These are phyloP conservation scores for Harpagifer antarcticus DNA, from an alignment of 2,797 vertebrate genomes.

Conservation along the genomic window DNA sequence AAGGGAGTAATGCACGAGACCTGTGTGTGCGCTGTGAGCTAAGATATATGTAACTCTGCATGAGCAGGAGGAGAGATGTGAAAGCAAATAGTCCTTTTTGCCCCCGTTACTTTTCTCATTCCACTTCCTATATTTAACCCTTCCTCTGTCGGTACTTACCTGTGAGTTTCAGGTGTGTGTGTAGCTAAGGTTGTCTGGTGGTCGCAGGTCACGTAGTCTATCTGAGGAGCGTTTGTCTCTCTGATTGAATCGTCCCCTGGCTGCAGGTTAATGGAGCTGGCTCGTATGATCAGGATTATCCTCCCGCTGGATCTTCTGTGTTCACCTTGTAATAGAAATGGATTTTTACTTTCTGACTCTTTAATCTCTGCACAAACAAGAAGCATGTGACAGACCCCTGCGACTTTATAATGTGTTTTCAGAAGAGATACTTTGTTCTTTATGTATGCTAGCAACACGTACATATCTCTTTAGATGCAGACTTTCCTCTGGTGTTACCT, in stretches of 20 bases:
- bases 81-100: too few species aligned
- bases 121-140: background rate
- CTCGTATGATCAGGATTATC: conserved; percentile 69
- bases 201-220: conserved; percentile 78
- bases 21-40: conserved; percentile 60
- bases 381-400: background rate
- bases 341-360: conserved; percentile 56
- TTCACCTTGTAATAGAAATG: conserved; percentile 69
- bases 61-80: too few species aligned
- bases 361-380: conserved; percentile 11
- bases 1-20: conserved; percentile 66
- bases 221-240: conserved; percentile 76
- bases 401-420: too few species aligned
- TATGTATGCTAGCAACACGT: background rate
- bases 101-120: background rate
- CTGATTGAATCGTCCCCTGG: conserved; percentile 72
- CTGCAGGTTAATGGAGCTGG: conserved; percentile 74
- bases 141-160: conserved; percentile 18
- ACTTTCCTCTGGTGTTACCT: background rate
- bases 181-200: conserved; percentile 69
- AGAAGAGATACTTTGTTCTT: too few species aligned
- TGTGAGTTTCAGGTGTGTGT: conserved; percentile 38
- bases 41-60: too few species aligned
- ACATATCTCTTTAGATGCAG: too few species aligned
- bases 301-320: conserved; percentile 58